Evolutionary conservation across 2,113 vertebrate species (phyloP).

Genomic region (Ascaphus truei): DNA sequence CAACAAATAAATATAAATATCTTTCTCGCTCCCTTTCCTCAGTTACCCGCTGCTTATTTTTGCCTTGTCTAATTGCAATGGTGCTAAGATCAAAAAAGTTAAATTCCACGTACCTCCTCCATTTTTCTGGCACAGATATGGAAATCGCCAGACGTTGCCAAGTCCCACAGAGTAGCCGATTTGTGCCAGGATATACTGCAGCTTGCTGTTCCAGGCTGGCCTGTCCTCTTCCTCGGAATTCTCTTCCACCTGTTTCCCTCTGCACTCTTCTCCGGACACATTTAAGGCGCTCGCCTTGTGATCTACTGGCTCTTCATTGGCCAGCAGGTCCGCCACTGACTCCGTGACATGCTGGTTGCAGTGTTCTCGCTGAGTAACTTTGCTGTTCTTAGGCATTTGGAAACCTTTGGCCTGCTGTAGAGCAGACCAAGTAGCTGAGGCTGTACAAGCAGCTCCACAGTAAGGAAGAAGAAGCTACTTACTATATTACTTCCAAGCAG

Average conservation of each 20-base stretch:
- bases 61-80: too few species aligned
- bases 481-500: neutral
- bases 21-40: too few species aligned
- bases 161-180: slow-evolving; percentile 95
- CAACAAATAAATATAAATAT: too few species aligned
- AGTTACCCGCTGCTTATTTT: too few species aligned
- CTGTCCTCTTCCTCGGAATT: slow-evolving; percentile 78
- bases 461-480: neutral
- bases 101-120: slow-evolving; percentile 87
- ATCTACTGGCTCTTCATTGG: slow-evolving; percentile 91
- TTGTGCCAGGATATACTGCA: slow-evolving; percentile 96
- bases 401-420: neutral
- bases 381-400: slow-evolving; percentile 94
- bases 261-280: slow-evolving; percentile 67
- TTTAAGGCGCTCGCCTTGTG: slow-evolving; percentile 91
- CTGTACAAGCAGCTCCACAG: neutral
- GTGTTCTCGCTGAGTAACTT: slow-evolving; percentile 91
- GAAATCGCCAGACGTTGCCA: slow-evolving; percentile 97
- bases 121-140: slow-evolving; percentile 97
- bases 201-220: slow-evolving; percentile 95
- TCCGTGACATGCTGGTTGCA: slow-evolving; percentile 94
- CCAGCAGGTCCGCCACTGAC: slow-evolving; percentile 94
- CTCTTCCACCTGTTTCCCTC: slow-evolving; percentile 74
- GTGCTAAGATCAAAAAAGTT: too few species aligned
- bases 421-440: neutral